Base-by-base conservation (phyloP, 92 coral and sea anemone genomes). In the Epizoanthus stellaris region DNA sequence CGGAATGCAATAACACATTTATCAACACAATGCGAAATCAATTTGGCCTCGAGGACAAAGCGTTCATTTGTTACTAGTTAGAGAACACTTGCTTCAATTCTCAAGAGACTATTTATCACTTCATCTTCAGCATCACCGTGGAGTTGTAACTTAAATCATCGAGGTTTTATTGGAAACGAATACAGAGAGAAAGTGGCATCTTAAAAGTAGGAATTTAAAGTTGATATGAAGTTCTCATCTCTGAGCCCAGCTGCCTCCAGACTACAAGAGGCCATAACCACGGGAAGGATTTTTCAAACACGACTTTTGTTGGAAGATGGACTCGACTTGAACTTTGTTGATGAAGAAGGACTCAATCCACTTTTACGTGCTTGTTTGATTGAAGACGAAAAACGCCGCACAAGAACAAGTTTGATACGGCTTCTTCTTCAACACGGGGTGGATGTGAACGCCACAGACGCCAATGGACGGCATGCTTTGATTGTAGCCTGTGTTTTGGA, bases 281-380 rank as follows among this genome's bases (percentile, higher is more conserved):
- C 85, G 57, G 92, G 91, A 9, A 87, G 99, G 76, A 90, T 96
- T 61, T 96, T 92, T 64, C 98, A 94, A 84, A 96, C 99, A 20
- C 87, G 92, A 64, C 88, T 92, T 65, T 91, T 96, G 52, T 66
- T 96, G 40, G 94, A 89, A 60, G 80, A 87, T 80, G 94, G 94
- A 60, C 82, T 87, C 25, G 82, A 82, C 47, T 77, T 86, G 73
- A 85, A 87, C 59, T 96, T 87, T 68, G 56, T 86, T 8, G 99
- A 96, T 67, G 90, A 94, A n/a, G 90, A 94, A 61, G 98, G 98
- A 4, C 89, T 89, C 52, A 96, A 92, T 67, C 99, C 99, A 6
- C 80, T 96, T n/a, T 85, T 94, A 72, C 88, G 95, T 7, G 98
- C 96, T n/a, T 90, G 91, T 63, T 72, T 76, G 65, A 67, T 96